A percentile compares a stretch with the other conserved stretches of the same genome.
These are phyloP conservation scores for Aurelia sp. DNA, from an alignment of 30 jellyfish, hydroid and myxozoan genomes.

Conservation along the genomic window DNA sequence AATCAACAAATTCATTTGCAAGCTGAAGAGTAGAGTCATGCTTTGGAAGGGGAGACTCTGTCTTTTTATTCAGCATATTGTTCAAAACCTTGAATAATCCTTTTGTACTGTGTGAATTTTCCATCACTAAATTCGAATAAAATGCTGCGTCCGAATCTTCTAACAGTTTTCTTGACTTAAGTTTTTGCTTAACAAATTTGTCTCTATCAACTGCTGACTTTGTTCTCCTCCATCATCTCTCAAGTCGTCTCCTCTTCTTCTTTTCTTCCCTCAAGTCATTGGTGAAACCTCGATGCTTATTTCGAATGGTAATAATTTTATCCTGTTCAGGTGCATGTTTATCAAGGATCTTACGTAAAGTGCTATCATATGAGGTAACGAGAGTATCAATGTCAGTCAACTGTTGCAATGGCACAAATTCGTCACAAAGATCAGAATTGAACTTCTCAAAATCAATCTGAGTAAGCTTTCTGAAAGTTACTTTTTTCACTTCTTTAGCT, in stretches of 20 bases:
- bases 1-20: slow-evolving; percentile 42
- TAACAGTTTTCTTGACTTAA: slow-evolving; percentile 3
- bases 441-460: slow-evolving; percentile 48
- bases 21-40: slow-evolving; percentile 17
- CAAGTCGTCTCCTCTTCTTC: slow-evolving; percentile 54
- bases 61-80: neutral
- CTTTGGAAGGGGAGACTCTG: slow-evolving; percentile 25
- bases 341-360: slow-evolving; percentile 34
- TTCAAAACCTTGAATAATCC: slow-evolving; percentile 5
- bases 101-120: neutral
- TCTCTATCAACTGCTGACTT: slow-evolving; percentile 32
- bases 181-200: slow-evolving; percentile 30
- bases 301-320: slow-evolving; percentile 32
- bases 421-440: slow-evolving; percentile 20
- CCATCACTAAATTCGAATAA: slow-evolving; percentile 16
- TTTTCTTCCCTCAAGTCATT: slow-evolving; percentile 28
- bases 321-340: slow-evolving; percentile 54
- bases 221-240: slow-evolving; percentile 43
- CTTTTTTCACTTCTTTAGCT: slow-evolving; percentile 7
- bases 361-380: slow-evolving; percentile 43
- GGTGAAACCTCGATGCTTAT: slow-evolving; percentile 27
- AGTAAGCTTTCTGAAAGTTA: slow-evolving; percentile 57
- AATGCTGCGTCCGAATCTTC: slow-evolving; percentile 25
- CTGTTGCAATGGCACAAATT: slow-evolving; percentile 3
- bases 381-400: slow-evolving; percentile 24